Base-by-base conservation (phyloP, 2,888 invertebrate species). In the Troides helena region DNA sequence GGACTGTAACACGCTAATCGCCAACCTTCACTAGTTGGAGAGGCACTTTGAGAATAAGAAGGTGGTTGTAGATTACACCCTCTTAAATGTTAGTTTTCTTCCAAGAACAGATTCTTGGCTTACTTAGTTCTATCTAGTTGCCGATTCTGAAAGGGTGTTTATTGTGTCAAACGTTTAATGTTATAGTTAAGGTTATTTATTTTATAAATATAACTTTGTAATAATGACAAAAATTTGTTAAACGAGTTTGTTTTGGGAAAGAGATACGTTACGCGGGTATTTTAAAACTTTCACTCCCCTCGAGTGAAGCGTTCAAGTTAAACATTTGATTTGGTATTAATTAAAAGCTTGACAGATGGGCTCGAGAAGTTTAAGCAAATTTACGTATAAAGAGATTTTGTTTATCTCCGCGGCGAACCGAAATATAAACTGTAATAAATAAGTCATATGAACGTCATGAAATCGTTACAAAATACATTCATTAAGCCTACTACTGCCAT, bases 311-410 rank as follows among this genome's bases (percentile, higher is more conserved):
- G 50, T 25, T 61, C 21, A 66, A 66, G 60, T 53, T 60, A 61
- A 66, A 66, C 60, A 66, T 66, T 66, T 60, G 36, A 61, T 66
- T 60, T 66, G 53, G 36, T 66, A 60, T 57, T 66, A 66, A 66
- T 66, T 66, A 60, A 60, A 66, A 66, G 53, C 60, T 66, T 66
- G 60, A 61, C 59, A 66, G 36, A 30, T 21, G 21, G 36, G 21
- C 50, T 60, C 50, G 21, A 30, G 36, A 60, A 60, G 59, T 60
- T 53, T 50, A 50, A 17, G 57, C 6, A 59, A 66, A 59, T 65
- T 58, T 21, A 43, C 23, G 39, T 58, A 58, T 64, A 58, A 25
- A 65, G 60, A 25, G 57, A 39, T 39, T 53, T 53, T 53, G 53
- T 53, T n/a, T n/a, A 53, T 53, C 53, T 53, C 53, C 6, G 53